Percentiles rank a stretch among this genome's conserved stretches.
Conservation (phyloP, 2,113 vertebrate genomes). For the Tachuris rubrigastra region DNA sequence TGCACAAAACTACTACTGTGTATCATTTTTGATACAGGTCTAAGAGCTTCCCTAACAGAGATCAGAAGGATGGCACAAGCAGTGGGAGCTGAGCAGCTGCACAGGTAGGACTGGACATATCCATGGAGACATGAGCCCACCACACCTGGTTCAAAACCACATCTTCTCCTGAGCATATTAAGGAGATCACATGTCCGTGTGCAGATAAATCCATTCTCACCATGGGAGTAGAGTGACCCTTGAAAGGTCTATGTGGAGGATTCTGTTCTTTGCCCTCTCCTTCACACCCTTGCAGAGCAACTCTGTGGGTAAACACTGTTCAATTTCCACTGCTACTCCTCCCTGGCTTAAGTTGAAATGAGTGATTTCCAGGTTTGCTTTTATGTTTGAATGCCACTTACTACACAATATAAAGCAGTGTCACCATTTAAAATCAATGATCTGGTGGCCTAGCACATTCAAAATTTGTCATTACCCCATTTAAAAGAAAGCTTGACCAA, state of each 20-base stretch:
- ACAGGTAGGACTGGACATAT: not conserved
- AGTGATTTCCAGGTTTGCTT: not conserved
- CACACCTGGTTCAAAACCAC: not conserved
- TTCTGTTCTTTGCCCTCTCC: not conserved
- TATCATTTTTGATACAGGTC: rapidly evolving
- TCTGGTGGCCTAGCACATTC: too few species aligned
- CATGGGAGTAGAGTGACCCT: not conserved
- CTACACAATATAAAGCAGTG: not conserved
- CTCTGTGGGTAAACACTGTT: rapidly evolving
- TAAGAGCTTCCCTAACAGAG: not conserved
- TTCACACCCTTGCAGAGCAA: not conserved
- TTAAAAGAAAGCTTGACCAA: not conserved
- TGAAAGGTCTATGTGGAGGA: rapidly evolving
- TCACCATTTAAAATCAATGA: not conserved
- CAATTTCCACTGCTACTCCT: rapidly evolving
- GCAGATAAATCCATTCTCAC: not conserved
- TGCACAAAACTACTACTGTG: rapidly evolving
- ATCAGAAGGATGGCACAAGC: rapidly evolving
- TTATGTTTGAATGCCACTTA: not conserved
- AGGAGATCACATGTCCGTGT: not conserved
- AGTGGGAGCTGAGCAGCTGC: not conserved
- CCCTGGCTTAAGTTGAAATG: rapidly evolving
- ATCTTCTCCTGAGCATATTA: rapidly evolving
- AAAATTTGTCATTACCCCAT: not conserved
- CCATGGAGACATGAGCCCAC: rapidly evolving